Base-by-base conservation (phyloP, 2,888 invertebrate genomes). In the Nomada flava region DNA sequence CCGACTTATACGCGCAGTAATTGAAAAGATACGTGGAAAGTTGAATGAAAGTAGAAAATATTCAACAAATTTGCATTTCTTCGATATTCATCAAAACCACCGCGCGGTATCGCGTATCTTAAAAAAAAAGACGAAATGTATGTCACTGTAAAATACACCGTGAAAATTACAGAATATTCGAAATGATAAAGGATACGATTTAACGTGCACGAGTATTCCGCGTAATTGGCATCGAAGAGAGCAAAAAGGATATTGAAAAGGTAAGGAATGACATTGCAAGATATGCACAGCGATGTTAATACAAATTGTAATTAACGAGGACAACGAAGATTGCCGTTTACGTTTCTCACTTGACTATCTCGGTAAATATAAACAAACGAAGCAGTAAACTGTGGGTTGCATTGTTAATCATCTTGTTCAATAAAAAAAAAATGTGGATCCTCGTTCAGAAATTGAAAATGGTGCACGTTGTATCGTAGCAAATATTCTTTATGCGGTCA, bases 401-500 rank as follows among this genome's bases (percentile, higher is more conserved):
- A 36, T 9, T 7, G 7, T 36, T 36, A 36, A 36, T 36, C 5
- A 36, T 36, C 7, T 36, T 5, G 7, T 36, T 36, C 36, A 36
- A 36, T 36, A 36, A 7, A 7, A 36, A 36, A 36, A 7, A 7
- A 36, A 36, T 7, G 1, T 5, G 36, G 0, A 29, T 26, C 2
- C 15, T 2, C 13, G 1, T 4, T 5, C 11, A 5, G 15, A 57
- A 26, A 23, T 57, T 23, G 15, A 2, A 26, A n/a, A n/a, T 11
- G 29, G 2, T 59, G 11, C 23, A n/a, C 1, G 9, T 1, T 15
- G n/a, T 2, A 53, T 29, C 7, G 2, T 3, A 1, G 18, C 15
- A 29, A 64, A 26, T 15, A 52, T n/a, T 15, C 26, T 64, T 57
- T 10, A 29, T 15, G 18, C 42, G 52, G 23, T 67, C 67, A 68